phyloP scores from a whole-genome alignment of 1,140 invertebrate genomes.

The Spodoptera frugiperda region DNA sequence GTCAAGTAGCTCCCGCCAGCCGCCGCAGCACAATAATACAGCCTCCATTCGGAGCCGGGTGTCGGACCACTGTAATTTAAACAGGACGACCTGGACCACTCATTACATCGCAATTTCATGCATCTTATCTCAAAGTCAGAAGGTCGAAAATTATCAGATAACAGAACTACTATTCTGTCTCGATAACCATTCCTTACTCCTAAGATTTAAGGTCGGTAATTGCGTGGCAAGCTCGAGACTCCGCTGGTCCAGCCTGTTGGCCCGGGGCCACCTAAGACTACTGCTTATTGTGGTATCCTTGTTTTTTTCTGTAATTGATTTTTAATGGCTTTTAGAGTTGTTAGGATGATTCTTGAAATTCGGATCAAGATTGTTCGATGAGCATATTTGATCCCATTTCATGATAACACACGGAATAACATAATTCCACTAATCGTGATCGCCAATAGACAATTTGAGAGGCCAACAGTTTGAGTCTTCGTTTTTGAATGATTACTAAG shows the following conservation, averaged over 20 bases:
- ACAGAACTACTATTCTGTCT: neutral
- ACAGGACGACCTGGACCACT: conserved; percentile 47
- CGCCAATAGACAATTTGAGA: neutral
- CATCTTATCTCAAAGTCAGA: conserved; percentile 25
- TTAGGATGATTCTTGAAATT: conserved; percentile 40
- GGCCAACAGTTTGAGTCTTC: neutral
- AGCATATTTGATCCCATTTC: conserved; percentile 5
- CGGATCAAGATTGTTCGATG: conserved; percentile 17
- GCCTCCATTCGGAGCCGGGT: conserved; percentile 34
- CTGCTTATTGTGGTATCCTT: conserved; percentile 51
- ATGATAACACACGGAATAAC: conserved; percentile 7
- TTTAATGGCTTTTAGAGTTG: conserved; percentile 65
- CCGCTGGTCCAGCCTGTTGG: conserved; percentile 21
- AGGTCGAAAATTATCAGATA: conserved; percentile 16
- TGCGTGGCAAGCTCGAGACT: conserved; percentile 26
- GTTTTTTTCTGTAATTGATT: conserved; percentile 75
- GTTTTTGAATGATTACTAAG: no score
- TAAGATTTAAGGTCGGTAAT: conserved; percentile 36
- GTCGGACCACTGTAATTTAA: conserved; percentile 48
- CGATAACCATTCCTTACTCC: conserved; percentile 4
- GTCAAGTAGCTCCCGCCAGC: conserved; percentile 16
- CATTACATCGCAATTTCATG: conserved; percentile 31
- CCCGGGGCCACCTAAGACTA: conserved; percentile 53
- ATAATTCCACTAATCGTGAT: neutral
- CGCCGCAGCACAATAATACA: conserved; percentile 44